Conservation (phyloP, 1,140 invertebrate species). For the Epicauta chinensis region DNA sequence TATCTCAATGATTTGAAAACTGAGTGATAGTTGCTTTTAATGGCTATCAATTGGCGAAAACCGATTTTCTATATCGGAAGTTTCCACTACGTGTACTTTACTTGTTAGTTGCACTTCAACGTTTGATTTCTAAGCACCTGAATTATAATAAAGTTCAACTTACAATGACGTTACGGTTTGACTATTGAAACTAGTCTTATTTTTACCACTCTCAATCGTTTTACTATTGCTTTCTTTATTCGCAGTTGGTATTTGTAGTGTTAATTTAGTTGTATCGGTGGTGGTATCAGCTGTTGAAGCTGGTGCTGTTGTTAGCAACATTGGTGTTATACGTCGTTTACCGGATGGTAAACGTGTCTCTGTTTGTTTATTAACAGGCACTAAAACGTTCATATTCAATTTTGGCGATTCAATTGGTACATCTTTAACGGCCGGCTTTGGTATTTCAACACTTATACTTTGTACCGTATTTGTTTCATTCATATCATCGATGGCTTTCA, state of each 20-base stretch:
- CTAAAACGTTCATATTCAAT: slow-evolving; percentile 45
- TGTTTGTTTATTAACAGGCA: slow-evolving; percentile 87
- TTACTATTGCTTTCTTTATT: neutral
- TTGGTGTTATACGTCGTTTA: slow-evolving; percentile 89
- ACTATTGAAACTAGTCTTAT: no score
- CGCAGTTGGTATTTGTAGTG: neutral
- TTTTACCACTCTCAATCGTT: neutral
- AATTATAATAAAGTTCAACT: no score
- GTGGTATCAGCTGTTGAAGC: neutral
- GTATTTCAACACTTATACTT: slow-evolving; percentile 16
- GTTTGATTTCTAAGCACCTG: no score
- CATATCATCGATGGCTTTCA: slow-evolving; percentile 51
- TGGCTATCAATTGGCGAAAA: no score
- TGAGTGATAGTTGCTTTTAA: no score
- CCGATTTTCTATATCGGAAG: no score
- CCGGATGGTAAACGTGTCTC: slow-evolving; percentile 92
- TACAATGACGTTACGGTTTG: no score
- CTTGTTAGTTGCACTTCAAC: no score
- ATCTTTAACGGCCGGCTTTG: slow-evolving; percentile 19
- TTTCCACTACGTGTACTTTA: no score
- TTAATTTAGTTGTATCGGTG: slow-evolving; percentile 10
- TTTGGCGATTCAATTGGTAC: slow-evolving; percentile 32
- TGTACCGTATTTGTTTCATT: slow-evolving; percentile 19
- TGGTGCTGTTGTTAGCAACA: slow-evolving; percentile 72
- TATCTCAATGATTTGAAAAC: no score